Percentiles rank a stretch among this genome's conserved stretches.
These are phyloP conservation scores for Clarias magur DNA, from an alignment of 2,113 vertebrate species.

Conservation along the genomic window DNA sequence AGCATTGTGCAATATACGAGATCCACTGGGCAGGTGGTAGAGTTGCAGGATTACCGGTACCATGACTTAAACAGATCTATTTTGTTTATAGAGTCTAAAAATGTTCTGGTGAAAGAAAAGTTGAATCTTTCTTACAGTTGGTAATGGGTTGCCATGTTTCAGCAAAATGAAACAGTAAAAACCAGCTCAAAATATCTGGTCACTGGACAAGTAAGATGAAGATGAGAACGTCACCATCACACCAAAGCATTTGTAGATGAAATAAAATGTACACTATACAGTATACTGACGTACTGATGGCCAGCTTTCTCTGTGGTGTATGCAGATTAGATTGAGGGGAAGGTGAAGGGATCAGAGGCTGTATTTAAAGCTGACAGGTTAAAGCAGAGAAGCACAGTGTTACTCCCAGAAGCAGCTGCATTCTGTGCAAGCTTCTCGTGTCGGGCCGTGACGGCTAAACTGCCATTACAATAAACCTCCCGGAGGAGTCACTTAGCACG, in stretches of 20 bases:
- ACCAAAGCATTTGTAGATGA: neutral
- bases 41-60: no score
- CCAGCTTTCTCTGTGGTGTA: neutral
- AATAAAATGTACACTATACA: neutral
- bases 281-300: neutral
- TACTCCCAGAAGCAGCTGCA: slow-evolving; percentile 67
- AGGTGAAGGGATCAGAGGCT: slow-evolving; percentile 5
- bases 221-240: neutral
- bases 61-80: no score
- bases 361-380: slow-evolving; percentile 54
- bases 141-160: neutral
- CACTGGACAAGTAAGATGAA: neutral
- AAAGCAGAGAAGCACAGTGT: slow-evolving; percentile 29
- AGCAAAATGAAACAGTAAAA: neutral
- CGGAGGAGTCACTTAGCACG: slow-evolving; percentile 68
- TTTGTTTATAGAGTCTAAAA: no score
- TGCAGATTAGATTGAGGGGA: neutral
- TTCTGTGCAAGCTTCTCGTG: slow-evolving; percentile 69
- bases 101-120: no score
- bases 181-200: neutral
- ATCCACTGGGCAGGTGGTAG: no score
- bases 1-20: no score
- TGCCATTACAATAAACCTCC: slow-evolving; percentile 69
- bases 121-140: no score
- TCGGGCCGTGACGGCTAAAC: slow-evolving; percentile 67